These are phyloP conservation scores for Erythrocebus patas DNA, from an alignment of 2,113 vertebrate species.

Conservation along the genomic window DNA sequence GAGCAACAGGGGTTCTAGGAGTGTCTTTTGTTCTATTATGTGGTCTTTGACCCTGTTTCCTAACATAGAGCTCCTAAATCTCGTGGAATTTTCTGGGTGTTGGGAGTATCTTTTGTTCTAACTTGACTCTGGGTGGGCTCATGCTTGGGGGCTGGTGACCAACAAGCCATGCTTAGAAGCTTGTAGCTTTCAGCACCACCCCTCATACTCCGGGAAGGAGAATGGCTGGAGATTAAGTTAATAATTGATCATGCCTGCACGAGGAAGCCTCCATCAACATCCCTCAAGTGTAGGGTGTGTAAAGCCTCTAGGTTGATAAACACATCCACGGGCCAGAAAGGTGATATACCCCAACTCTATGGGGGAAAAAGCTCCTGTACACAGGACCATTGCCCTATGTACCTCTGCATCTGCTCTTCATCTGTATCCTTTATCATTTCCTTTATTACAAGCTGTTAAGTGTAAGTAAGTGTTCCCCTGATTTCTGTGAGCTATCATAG, in stretches of 20 bases:
- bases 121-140: neutral
- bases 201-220: neutral
- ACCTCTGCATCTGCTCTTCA: neutral
- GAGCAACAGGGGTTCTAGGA: neutral
- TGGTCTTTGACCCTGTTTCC: neutral
- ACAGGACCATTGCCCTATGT: neutral
- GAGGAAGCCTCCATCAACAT: neutral
- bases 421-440: neutral
- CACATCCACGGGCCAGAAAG: neutral
- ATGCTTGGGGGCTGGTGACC: neutral
- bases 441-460: neutral
- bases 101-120: neutral
- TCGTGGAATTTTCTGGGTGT: neutral
- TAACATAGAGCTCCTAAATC: neutral
- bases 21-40: neutral
- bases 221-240: neutral
- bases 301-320: neutral
- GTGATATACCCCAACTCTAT: neutral
- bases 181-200: neutral
- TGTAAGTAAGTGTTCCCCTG: neutral
- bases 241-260: neutral
- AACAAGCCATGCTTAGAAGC: neutral
- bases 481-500: neutral
- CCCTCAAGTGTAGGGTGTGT: neutral
- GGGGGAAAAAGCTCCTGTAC: neutral